Evolutionary conservation across 2,113 vertebrate species (phyloP).

Genomic region (Meriones unguiculatus): DNA sequence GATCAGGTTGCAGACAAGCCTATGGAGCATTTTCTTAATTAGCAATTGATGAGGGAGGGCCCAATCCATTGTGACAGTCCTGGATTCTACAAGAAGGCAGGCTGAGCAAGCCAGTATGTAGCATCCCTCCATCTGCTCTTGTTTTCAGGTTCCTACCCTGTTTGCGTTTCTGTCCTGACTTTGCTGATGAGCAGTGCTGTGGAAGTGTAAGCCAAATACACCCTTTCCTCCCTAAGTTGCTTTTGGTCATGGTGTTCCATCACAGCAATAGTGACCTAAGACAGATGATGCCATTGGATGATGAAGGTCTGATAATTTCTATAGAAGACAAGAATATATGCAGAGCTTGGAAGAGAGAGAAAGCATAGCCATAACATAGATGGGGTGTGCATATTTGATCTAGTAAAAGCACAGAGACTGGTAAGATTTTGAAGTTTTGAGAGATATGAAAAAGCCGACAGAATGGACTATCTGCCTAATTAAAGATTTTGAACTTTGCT

Average conservation of each 20-base stretch:
- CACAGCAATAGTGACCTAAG: not conserved
- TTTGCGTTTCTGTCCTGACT: not conserved
- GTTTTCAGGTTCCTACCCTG: not conserved
- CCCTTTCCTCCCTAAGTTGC: no score
- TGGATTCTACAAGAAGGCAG: not conserved
- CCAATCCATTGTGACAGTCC: not conserved
- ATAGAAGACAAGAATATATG: not conserved
- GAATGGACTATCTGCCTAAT: not conserved
- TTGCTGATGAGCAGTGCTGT: not conserved
- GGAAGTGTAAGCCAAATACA: not conserved
- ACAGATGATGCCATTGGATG: not conserved
- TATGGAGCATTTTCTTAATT: not conserved
- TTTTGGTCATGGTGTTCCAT: no score
- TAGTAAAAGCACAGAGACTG: not conserved
- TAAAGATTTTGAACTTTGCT: not conserved
- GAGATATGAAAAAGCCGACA: not conserved
- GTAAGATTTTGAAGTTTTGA: not conserved
- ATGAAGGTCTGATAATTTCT: not conserved
- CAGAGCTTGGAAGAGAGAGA: no score
- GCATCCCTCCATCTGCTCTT: not conserved
- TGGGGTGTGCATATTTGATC: not conserved
- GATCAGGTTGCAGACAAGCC: not conserved
- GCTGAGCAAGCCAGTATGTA: not conserved
- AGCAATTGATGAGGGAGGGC: not conserved
- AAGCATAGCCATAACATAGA: accelerated